Percentiles rank a stretch among this genome's conserved stretches.
phyloP scores from a whole-genome alignment of 2,113 vertebrate species.

The Syngnathus floridae region DNA sequence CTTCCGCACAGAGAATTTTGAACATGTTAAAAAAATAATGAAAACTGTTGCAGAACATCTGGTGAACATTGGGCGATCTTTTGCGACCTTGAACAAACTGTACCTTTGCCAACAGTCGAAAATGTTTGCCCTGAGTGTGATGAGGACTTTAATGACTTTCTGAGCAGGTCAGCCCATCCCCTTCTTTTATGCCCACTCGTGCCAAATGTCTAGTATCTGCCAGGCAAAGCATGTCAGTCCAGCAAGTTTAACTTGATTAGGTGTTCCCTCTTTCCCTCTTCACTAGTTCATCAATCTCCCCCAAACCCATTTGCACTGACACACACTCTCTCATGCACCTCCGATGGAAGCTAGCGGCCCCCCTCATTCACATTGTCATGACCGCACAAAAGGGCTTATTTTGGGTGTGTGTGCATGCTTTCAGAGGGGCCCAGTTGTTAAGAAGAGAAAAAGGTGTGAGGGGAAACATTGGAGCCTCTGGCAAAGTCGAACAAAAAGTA shows the following conservation, averaged over 20 bases:
- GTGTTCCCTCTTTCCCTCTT: conserved; percentile 35
- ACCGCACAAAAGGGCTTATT: conserved; percentile 44
- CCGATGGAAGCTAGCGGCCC: conserved; percentile 41
- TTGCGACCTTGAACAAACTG: no score
- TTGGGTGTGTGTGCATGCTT: conserved; percentile 16
- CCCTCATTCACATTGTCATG: conserved; percentile 60
- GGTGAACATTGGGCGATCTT: no score
- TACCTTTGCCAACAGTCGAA: no score
- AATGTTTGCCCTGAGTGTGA: no score
- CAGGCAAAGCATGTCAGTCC: conserved; percentile 36
- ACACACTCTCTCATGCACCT: conserved; percentile 47
- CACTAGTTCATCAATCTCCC: conserved; percentile 61
- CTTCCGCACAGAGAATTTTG: no score
- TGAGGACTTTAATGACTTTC: background rate
- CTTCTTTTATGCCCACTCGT: conserved; percentile 20
- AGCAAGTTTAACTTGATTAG: conserved; percentile 54
- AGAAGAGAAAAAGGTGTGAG: background rate
- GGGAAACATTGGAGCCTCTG: background rate
- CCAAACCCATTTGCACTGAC: conserved; percentile 52
- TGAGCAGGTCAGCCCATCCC: background rate
- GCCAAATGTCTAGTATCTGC: conserved; percentile 29
- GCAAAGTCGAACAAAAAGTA: background rate
- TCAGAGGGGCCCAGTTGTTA: conserved; percentile 4
- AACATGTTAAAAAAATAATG: no score
- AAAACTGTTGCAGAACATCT: no score